Percentiles rank a stretch among this genome's conserved stretches.
Evolutionary conservation across 2,888 invertebrate genomes (phyloP).

Genomic region (Rhagophthalmus giganteus): DNA sequence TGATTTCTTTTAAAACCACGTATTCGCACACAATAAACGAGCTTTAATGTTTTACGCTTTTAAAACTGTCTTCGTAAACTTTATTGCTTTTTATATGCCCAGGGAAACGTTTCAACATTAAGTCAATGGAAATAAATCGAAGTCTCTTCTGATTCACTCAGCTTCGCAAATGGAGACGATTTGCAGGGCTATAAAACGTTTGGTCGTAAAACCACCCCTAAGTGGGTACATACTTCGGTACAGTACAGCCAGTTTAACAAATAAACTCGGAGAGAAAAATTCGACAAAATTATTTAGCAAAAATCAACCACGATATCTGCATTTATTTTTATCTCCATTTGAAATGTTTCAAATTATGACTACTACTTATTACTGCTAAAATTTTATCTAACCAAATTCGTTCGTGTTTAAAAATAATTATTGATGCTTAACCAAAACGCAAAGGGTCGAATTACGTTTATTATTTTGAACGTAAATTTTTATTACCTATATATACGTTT

Average conservation of each 20-base stretch:
- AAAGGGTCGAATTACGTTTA: too few species aligned
- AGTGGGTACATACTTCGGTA: conserved; percentile 20
- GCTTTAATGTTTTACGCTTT: too few species aligned
- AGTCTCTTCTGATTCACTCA: conserved; percentile 32
- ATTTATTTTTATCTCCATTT: conserved; percentile 1
- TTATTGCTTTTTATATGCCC: conserved; percentile 19
- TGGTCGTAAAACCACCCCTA: conserved; percentile 34
- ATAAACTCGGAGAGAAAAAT: conserved; percentile 20
- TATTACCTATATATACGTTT: too few species aligned
- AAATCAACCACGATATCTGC: background rate
- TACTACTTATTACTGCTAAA: too few species aligned
- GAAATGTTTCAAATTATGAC: too few species aligned
- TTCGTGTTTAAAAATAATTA: background rate
- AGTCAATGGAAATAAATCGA: conserved; percentile 30
- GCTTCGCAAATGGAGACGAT: conserved; percentile 31
- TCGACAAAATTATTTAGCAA: background rate
- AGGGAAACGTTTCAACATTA: conserved; percentile 23
- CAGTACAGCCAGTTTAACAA: conserved; percentile 24
- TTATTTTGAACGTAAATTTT: too few species aligned
- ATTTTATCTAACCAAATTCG: too few species aligned
- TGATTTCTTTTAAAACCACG: too few species aligned
- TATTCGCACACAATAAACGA: too few species aligned
- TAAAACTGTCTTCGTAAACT: too few species aligned
- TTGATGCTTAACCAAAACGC: too few species aligned
- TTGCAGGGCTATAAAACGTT: conserved; percentile 34